phyloP scores from a whole-genome alignment of 2,113 vertebrate species.

The Hemicordylus capensis region DNA sequence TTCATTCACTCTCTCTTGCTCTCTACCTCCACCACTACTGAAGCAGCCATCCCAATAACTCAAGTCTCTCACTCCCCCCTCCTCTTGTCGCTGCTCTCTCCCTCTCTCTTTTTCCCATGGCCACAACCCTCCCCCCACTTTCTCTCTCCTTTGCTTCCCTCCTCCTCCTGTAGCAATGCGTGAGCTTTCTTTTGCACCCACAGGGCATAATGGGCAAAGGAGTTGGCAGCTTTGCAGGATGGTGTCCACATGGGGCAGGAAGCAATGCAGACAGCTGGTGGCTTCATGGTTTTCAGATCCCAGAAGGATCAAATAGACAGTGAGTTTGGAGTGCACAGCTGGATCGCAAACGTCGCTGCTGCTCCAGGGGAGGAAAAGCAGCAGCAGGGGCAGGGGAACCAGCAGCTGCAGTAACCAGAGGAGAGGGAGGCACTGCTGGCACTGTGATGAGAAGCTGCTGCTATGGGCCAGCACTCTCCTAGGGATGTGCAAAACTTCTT shows the following conservation, averaged over 20 bases:
- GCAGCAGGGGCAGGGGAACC: background rate
- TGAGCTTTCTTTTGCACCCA: too few species aligned
- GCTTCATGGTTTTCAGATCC: constrained; percentile 95
- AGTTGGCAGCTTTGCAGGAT: constrained; percentile 72
- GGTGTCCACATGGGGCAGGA: constrained; percentile 85
- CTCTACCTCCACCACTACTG: too few species aligned
- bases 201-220: constrained; percentile 52
- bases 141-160: too few species aligned
- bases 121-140: too few species aligned
- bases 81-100: too few species aligned
- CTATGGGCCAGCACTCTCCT: too few species aligned
- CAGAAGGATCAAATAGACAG: constrained; percentile 91
- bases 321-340: constrained; percentile 87
- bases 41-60: too few species aligned
- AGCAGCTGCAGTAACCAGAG: background rate
- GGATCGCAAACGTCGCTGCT: constrained; percentile 87
- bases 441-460: background rate
- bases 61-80: too few species aligned
- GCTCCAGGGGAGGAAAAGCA: constrained; percentile 5
- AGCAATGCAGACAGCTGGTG: constrained; percentile 88
- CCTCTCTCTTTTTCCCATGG: too few species aligned
- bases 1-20: too few species aligned
- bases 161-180: too few species aligned
- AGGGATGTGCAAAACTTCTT: too few species aligned
- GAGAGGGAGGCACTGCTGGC: background rate